Percentiles rank a stretch among this genome's conserved stretches.
Conservation (phyloP, 2,113 vertebrate species). For the Psittacula cyanocephala region DNA sequence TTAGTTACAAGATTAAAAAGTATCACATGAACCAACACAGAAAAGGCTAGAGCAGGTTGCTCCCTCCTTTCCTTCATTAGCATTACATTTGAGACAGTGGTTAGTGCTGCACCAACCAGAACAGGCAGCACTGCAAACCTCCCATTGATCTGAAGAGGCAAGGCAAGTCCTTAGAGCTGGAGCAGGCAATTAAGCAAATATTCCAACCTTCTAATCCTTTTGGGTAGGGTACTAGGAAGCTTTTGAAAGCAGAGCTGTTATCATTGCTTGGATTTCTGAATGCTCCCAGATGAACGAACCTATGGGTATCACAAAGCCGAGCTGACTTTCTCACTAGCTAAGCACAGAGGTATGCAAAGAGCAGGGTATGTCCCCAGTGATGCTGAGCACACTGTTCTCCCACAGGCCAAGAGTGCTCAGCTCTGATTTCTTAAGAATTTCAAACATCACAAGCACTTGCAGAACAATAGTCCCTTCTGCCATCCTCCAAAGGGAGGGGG, state of each 20-base stretch:
- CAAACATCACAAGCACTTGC: not conserved
- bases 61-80: not conserved
- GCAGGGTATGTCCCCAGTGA: fast-evolving
- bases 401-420: not conserved
- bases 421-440: not conserved
- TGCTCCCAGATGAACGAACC: not conserved
- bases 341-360: fast-evolving
- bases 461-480: not conserved
- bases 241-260: not conserved
- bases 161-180: not conserved
- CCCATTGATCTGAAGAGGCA: not conserved
- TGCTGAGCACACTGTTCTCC: not conserved
- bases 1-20: not conserved
- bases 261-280: not conserved
- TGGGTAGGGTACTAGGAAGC: not conserved
- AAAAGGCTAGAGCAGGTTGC: not conserved
- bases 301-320: fast-evolving
- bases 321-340: not conserved
- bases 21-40: not conserved
- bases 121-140: not conserved
- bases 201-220: not conserved
- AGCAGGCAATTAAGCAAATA: conserved; percentile 1
- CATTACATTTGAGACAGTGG: not conserved
- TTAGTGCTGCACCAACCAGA: not conserved
- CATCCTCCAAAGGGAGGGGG: not conserved